Evolutionary conservation across 2,797 vertebrate genomes (phyloP).

Genomic region (Leptodactylus fallax): DNA sequence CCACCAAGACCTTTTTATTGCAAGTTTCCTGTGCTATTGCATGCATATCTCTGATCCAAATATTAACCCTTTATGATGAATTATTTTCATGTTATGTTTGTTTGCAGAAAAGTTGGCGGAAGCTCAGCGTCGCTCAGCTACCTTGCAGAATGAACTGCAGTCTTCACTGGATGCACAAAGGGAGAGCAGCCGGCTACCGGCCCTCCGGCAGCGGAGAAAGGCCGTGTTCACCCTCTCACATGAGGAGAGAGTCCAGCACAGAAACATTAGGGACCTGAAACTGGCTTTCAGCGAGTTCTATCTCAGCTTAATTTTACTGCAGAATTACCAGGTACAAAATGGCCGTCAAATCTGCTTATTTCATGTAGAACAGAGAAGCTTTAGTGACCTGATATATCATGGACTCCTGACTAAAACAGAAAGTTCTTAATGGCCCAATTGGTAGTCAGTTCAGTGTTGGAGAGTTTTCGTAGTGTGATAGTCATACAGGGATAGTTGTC

Average conservation of each 20-base stretch:
- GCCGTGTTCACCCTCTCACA: slow-evolving; percentile 92
- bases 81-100: background rate
- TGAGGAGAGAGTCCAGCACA: slow-evolving; percentile 92
- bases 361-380: background rate
- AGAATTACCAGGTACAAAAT: slow-evolving; percentile 88
- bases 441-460: too few species aligned
- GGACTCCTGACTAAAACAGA: too few species aligned
- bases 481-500: too few species aligned
- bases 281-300: slow-evolving; percentile 98
- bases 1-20: background rate
- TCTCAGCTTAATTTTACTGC: slow-evolving; percentile 94
- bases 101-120: slow-evolving; percentile 93
- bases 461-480: too few species aligned
- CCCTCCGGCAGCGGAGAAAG: slow-evolving; percentile 87
- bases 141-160: slow-evolving; percentile 95
- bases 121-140: slow-evolving; percentile 93
- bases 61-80: background rate
- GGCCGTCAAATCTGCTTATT: background rate
- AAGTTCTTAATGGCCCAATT: too few species aligned
- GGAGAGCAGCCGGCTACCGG: slow-evolving; percentile 86
- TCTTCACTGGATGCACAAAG: slow-evolving; percentile 94
- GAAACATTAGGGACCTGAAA: slow-evolving; percentile 96
- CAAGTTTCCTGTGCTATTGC: too few species aligned
- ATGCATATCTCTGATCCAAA: background rate
- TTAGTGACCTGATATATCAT: too few species aligned